Base-by-base conservation (phyloP, 2,888 invertebrate species). In the Tetheella fluctuosa region DNA sequence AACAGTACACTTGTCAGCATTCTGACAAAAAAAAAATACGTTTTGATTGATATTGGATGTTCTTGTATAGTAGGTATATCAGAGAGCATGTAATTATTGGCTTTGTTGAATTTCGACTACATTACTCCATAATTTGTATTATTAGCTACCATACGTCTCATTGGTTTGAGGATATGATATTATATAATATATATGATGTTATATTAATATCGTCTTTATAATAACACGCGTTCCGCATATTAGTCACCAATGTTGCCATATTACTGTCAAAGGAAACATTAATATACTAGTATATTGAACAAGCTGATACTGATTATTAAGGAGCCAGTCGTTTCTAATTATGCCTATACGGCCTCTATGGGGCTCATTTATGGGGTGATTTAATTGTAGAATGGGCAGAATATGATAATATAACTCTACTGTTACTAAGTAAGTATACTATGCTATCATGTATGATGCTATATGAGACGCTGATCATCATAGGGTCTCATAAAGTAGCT, bases 251-350 rank as follows among this genome's bases (percentile, higher is more conserved):
- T 57, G 62, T 57, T 57, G 55, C 52, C 30, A 55, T 48, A 48
- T 54, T 42, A 57, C 59, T 61, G 61, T 71, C 75, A 75, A 75
- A 72, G 73, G 64, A 68, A 69, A 63, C 60, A 63, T 60, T 71
- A 69, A 68, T 70, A 65, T 57, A 34, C 34, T 34, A 57, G 54
- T 54, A 58, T 62, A 67, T 65, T 58, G 54, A 64, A 55, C 56
- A 59, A 42, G 52, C 37, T 53, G 7, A 54, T 60, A 67, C 65
- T 60, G 63, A 67, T 66, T 63, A 64, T 58, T 56, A 48, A 39
- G 25, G 28, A 54, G n/a, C 17, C 37, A 25, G 55, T 42, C 54
- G 57, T 34, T 52, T 28, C 54, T 28, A 28, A 54, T 30, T 54
- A 28, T 10, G 30, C 30, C 20, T 20, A 10, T 48, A 48, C 20